phyloP scores from a whole-genome alignment of 2,888 invertebrate species.

The Sisyra terminalis region DNA sequence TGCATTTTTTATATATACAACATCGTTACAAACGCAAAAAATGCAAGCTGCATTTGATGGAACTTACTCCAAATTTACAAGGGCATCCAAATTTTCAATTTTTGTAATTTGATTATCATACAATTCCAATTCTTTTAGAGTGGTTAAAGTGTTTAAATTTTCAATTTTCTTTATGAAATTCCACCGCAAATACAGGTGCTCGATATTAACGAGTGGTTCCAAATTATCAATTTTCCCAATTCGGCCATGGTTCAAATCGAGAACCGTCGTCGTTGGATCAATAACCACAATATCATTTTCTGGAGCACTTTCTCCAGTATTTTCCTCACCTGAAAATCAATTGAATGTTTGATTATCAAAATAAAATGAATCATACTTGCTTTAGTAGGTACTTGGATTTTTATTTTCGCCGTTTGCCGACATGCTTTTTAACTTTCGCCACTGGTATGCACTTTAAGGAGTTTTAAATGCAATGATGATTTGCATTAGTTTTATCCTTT shows the following conservation, averaged over 20 bases:
- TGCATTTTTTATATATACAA: too few relatives aligned
- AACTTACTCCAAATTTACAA: conserved; percentile 80
- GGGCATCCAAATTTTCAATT: conserved; percentile 75
- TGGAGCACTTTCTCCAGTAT: conserved; percentile 15
- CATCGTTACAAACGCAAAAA: too few relatives aligned
- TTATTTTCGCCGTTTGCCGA: too few relatives aligned
- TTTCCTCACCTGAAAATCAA: neutral
- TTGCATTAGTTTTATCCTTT: too few relatives aligned
- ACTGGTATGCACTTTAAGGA: too few relatives aligned
- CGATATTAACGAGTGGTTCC: conserved; percentile 55
- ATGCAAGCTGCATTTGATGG: too few relatives aligned
- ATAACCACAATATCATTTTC: conserved; percentile 45
- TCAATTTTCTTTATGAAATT: conserved; percentile 92
- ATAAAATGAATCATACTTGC: too few relatives aligned
- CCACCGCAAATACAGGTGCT: conserved; percentile 79
- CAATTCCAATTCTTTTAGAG: conserved; percentile 75
- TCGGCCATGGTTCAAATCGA: conserved; percentile 84
- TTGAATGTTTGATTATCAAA: too few relatives aligned
- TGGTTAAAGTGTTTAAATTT: conserved; percentile 58
- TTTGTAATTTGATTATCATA: conserved; percentile 93
- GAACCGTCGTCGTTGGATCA: conserved; percentile 45
- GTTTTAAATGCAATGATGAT: too few relatives aligned
- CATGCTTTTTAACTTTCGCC: too few relatives aligned
- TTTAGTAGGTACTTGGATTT: too few relatives aligned
- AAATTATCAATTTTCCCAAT: conserved; percentile 73